A percentile compares a stretch with the other conserved stretches of the same genome.
Conservation (phyloP, 1,140 invertebrate genomes). For the Drosophila sp. region DNA sequence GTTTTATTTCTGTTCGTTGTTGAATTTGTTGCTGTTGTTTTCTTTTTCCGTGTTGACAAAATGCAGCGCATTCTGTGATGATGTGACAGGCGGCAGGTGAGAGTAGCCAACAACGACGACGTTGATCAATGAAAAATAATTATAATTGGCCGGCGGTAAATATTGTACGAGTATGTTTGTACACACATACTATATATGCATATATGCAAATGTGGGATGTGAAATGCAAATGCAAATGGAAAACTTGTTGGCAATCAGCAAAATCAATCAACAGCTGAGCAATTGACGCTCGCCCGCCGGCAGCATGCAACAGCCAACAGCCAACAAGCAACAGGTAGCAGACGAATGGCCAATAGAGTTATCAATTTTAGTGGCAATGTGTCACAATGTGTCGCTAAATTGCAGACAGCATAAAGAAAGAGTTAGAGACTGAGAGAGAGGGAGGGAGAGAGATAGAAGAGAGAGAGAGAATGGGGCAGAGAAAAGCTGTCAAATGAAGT, state of each 20-base stretch:
- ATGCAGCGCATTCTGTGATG: conserved; percentile 69
- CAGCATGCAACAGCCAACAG: conserved; percentile 10
- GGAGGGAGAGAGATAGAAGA: conserved; percentile 37
- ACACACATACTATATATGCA: not conserved
- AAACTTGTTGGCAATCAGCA: conserved; percentile 78
- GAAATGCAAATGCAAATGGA: conserved; percentile 58
- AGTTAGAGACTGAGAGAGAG: not conserved
- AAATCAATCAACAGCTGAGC: conserved; percentile 77
- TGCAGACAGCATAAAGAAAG: not conserved
- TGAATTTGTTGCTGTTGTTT: not conserved
- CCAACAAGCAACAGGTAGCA: conserved; percentile 16
- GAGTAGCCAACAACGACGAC: conserved; percentile 34
- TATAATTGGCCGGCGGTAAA: conserved; percentile 75
- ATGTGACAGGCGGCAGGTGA: conserved; percentile 43
- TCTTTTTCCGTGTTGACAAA: conserved; percentile 63
- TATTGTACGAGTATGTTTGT: conserved; percentile 25
- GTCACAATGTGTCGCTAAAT: conserved; percentile 58
- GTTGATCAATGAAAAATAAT: conserved; percentile 64
- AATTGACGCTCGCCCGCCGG: conserved; percentile 64
- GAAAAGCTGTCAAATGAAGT: conserved; percentile 31
- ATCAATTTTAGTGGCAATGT: conserved; percentile 78
- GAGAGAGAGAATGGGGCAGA: conserved; percentile 31
- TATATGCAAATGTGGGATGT: conserved; percentile 25
- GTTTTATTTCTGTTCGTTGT: conserved; percentile 51
- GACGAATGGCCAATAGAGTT: conserved; percentile 76